A percentile compares a stretch with the other conserved stretches of the same genome.
Evolutionary conservation across 1,140 invertebrate genomes (phyloP).

Genomic region (Drosophila mauritiana): DNA sequence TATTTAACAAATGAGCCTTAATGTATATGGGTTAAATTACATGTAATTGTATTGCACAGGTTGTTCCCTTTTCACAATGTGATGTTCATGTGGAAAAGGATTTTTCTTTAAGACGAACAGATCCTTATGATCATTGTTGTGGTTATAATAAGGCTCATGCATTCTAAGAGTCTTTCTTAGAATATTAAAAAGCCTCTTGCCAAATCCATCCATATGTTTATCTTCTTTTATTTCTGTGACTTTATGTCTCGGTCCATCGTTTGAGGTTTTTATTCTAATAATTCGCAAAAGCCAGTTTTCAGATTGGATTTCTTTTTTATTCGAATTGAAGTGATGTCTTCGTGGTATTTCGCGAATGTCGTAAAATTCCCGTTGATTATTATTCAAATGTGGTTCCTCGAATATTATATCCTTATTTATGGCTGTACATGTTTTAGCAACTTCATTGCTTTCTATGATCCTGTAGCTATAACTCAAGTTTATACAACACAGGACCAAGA

Average conservation of each 20-base stretch:
- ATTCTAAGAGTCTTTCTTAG: not conserved
- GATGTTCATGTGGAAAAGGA: not conserved
- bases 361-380: constrained; percentile 28
- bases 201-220: constrained; percentile 4
- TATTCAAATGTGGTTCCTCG: not conserved
- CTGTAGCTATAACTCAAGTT: constrained; percentile 19
- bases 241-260: not conserved
- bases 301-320: constrained; percentile 1
- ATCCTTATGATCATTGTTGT: constrained; percentile 5
- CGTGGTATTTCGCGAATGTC: constrained; percentile 8
- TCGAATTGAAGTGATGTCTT: not conserved
- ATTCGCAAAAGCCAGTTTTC: constrained; percentile 44
- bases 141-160: not conserved
- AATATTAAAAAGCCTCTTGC: not conserved
- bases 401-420: not conserved
- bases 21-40: constrained; percentile 3
- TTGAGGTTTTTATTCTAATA: constrained; percentile 33
- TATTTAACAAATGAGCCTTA: not conserved
- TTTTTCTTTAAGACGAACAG: constrained; percentile 8
- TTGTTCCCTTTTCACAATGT: constrained; percentile 13
- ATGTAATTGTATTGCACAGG: not conserved
- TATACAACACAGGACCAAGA: constrained; percentile 7
- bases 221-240: not conserved
- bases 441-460: constrained; percentile 12
- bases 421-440: constrained; percentile 31